Base-by-base conservation (phyloP, 1,140 invertebrate species). In the Lucilia sericata region DNA sequence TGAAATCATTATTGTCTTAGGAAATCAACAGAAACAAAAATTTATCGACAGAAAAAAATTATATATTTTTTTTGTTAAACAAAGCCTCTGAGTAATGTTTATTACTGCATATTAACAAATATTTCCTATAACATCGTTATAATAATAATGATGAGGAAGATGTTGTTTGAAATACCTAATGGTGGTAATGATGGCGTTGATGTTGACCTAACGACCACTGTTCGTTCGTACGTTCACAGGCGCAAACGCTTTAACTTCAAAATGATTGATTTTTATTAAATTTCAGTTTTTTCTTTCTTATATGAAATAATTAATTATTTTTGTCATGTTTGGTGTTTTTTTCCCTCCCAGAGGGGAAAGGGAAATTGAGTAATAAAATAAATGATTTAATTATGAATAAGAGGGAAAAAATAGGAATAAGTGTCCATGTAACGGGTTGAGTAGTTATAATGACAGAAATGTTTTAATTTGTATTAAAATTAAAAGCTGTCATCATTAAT, bases 71-170 rank as follows among this genome's bases (percentile, higher is more conserved):
- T n/a, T n/a, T n/a, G n/a, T 19, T 19, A 5, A 70, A 19, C n/a
- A 70, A 21, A 70, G 65, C 65, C 65, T 21, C 65, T 70, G 65
- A 70, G 65, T 70, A 70, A 70, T 70, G 65, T 19, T 70, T 70
- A 70, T 70, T 70, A 21, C 65, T 21, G 65, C 7, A 21, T 70
- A 70, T 70, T 70, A 70, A 70, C 65, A 70, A 70, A 19, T 19
- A 70, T n/a, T 17, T 14, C 5, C 42, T 14, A 55, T 55, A 55
- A 7, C 5, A 55, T 55, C 9, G 12, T 55, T 12, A 55, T 55
- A 55, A 55, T 55, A 13, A 55, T 55, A 14, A 55, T 55, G 51
- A 55, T 55, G 42, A 10, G 42, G 10, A 42, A 42, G 42, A 42
- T 42, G 42, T 42, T 42, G 42, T 42, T 42, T 42, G 42, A 8